Base-by-base conservation (phyloP, 2,797 vertebrate species). In the Chiloscyllium punctatum region DNA sequence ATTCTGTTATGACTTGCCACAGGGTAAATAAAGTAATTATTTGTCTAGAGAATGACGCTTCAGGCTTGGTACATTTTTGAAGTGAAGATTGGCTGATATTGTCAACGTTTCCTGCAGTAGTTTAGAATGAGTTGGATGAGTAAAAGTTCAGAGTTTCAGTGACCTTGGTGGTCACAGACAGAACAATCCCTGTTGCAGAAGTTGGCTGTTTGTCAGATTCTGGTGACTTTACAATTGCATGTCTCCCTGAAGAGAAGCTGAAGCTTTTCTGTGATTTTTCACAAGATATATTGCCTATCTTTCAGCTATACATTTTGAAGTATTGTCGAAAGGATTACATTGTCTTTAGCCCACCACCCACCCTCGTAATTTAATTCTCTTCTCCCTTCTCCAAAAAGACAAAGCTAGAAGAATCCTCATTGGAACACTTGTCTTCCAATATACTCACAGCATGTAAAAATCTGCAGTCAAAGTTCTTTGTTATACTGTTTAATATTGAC, bases 11-110 rank as follows among this genome's bases (percentile, higher is more conserved):
- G 53, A 90, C 33, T 90, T 62, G 30, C 87, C 87, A 66, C 8
- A 15, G 53, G 87, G 87, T 62, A 90, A 90, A 90, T 90, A 87
- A 90, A 90, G 53, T 90, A 90, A 90, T 90, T 62, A 90, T n/a
- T 90, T 90, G 87, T 90, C 53, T 62, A 9, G 48, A 33, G 30
- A 90, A 33, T 13, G 62, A 90, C 4, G 57, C 57, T 53, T 90
- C 87, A n/a, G 57, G 16, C 30, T 90, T 66, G 53, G 62, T 62
- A 62, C 57, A 90, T 90, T 57, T 62, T 16, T 66, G 87, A 90
- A n/a, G 13, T 90, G 87, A 53, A 90, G 57, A 90, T 90, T 90
- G 87, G 33, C 53, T 90, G 51, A 90, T 62, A 57, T n/a, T 33
- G 87, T 15, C 6, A 15, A 90, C 62, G 13, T 62, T 66, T 90